Evolutionary conservation across 2,797 vertebrate species (phyloP).

Genomic region (Saxicola maurus): DNA sequence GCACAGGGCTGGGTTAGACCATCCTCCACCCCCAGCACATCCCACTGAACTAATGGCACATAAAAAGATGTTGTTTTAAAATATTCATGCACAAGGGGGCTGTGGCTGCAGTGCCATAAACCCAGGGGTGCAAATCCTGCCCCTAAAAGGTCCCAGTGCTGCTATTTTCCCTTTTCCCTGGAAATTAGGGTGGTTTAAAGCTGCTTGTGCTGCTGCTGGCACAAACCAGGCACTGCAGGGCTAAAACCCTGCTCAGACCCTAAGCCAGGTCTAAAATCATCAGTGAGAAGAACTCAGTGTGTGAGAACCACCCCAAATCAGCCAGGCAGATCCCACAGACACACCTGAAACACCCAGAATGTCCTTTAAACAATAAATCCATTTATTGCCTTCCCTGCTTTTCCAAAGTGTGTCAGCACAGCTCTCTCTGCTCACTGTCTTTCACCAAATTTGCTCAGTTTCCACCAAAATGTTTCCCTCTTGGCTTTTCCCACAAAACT

Average conservation of each 20-base stretch:
- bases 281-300: fast-evolving
- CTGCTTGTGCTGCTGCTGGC: background rate
- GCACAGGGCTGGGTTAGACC: background rate
- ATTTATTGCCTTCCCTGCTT: background rate
- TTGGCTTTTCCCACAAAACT: background rate
- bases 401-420: background rate
- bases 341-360: background rate
- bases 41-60: background rate
- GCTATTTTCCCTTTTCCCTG: background rate
- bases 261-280: background rate
- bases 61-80: background rate
- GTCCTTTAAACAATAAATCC: background rate
- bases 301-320: background rate
- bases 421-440: background rate
- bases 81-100: background rate
- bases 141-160: background rate
- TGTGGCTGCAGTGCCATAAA: background rate
- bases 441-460: background rate
- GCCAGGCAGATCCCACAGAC: background rate
- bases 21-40: background rate
- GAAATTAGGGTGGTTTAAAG: background rate
- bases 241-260: background rate
- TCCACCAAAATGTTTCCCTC: background rate
- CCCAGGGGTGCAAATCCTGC: background rate
- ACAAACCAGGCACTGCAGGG: background rate